These are phyloP conservation scores for Helogale parvula DNA, from an alignment of 2,113 vertebrate species.

Conservation along the genomic window DNA sequence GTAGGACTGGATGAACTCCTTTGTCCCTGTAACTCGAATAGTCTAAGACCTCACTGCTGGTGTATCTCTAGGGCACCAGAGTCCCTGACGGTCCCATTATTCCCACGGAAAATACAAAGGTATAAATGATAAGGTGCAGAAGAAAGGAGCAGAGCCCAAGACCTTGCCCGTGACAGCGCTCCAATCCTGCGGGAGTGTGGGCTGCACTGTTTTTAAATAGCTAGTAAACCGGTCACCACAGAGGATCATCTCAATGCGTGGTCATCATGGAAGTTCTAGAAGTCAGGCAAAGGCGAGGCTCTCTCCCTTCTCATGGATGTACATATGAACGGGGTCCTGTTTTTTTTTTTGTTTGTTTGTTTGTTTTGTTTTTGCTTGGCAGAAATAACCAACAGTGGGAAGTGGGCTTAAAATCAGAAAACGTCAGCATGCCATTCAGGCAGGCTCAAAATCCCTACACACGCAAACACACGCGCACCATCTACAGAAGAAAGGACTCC, in stretches of 20 bases:
- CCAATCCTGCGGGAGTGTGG: background rate
- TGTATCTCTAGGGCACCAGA: background rate
- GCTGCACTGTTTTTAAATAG: background rate
- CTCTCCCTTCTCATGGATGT: background rate
- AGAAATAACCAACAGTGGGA: background rate
- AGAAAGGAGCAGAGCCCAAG: background rate
- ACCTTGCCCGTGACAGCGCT: background rate
- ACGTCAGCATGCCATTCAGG: background rate
- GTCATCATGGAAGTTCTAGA: background rate
- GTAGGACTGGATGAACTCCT: background rate
- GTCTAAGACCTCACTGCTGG: background rate
- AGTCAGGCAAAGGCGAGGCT: accelerated
- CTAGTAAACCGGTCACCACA: background rate
- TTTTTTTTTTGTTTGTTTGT: conserved; percentile 2
- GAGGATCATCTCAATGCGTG: background rate
- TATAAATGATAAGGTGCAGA: background rate
- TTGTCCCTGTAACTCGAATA: background rate
- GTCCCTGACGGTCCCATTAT: background rate
- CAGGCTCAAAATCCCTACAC: accelerated
- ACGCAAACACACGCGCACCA: accelerated
- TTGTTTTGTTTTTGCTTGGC: background rate
- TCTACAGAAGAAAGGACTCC: too few relatives aligned
- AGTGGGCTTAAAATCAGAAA: background rate
- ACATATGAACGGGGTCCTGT: background rate
- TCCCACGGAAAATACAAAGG: background rate